These are phyloP conservation scores for Rhorus exstirpatorius DNA, from an alignment of 2,888 invertebrate genomes.

Conservation along the genomic window DNA sequence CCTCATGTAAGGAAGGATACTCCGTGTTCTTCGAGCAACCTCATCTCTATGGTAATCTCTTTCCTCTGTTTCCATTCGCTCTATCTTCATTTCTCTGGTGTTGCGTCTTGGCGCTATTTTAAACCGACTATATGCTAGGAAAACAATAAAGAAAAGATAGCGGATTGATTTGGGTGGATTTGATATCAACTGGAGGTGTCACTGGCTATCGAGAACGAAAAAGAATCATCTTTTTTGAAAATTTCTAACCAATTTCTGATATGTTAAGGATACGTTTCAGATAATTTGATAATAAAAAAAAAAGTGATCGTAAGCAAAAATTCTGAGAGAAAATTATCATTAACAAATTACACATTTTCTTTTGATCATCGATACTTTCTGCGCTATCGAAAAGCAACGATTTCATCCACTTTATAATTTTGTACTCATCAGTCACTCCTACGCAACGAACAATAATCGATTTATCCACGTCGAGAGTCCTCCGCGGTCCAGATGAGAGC, in stretches of 20 bases:
- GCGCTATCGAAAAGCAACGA: too few relatives aligned
- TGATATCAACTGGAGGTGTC: too few relatives aligned
- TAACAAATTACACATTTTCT: too few relatives aligned
- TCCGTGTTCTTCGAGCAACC: slow-evolving; percentile 72
- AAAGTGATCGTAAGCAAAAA: too few relatives aligned
- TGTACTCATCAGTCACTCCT: neutral
- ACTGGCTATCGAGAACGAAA: too few relatives aligned
- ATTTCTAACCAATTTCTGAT: too few relatives aligned
- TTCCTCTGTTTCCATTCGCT: slow-evolving; percentile 69
- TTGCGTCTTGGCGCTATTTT: slow-evolving; percentile 56
- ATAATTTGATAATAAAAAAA: too few relatives aligned
- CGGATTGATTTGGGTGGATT: slow-evolving; percentile 24
- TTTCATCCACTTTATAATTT: too few relatives aligned
- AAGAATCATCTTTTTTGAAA: too few relatives aligned
- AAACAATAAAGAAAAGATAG: slow-evolving; percentile 39
- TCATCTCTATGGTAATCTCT: slow-evolving; percentile 81
- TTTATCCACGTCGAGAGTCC: neutral
- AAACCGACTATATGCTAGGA: slow-evolving; percentile 11
- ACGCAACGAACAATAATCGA: neutral
- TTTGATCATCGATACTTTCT: too few relatives aligned
- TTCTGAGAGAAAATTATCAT: too few relatives aligned
- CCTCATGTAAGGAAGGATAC: slow-evolving; percentile 73
- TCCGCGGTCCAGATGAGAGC: neutral
- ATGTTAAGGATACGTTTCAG: too few relatives aligned
- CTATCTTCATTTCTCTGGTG: slow-evolving; percentile 44